Percentiles rank a stretch among this genome's conserved stretches.
Conservation (phyloP, 2,797 vertebrate species). For the Artibeus jamaicensis region DNA sequence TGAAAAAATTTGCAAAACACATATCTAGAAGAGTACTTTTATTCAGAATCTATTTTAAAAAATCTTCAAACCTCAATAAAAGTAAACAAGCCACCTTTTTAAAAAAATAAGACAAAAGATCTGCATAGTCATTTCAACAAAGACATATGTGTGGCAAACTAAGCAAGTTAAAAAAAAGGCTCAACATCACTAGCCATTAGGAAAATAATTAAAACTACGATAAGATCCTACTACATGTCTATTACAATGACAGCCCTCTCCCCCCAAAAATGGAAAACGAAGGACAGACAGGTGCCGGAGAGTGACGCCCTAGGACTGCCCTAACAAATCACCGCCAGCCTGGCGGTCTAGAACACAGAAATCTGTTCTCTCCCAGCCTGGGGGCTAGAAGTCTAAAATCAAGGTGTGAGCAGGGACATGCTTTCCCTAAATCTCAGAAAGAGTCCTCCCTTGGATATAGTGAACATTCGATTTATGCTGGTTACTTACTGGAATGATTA, state of each 20-base stretch:
- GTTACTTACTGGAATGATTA: background rate
- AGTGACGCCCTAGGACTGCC: background rate
- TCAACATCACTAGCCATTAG: background rate
- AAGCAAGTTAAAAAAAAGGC: background rate
- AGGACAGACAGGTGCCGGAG: background rate
- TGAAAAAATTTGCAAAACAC: background rate
- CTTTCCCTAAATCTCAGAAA: background rate
- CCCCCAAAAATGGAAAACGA: background rate
- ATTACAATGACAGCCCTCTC: background rate
- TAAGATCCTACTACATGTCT: background rate
- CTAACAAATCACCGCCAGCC: background rate
- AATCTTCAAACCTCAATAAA: background rate
- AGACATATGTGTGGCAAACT: background rate
- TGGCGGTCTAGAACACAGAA: background rate
- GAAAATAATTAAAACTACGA: background rate
- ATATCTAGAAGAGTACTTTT: background rate
- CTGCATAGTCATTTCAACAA: background rate
- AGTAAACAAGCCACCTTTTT: background rate
- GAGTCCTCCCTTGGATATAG: background rate
- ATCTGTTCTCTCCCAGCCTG: background rate
- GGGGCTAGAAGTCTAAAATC: background rate
- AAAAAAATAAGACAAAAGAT: background rate
- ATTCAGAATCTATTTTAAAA: background rate
- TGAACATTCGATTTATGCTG: background rate
- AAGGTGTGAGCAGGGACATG: background rate